Evolutionary conservation across 2,888 invertebrate species (phyloP).

Genomic region (Netelia virgata): DNA sequence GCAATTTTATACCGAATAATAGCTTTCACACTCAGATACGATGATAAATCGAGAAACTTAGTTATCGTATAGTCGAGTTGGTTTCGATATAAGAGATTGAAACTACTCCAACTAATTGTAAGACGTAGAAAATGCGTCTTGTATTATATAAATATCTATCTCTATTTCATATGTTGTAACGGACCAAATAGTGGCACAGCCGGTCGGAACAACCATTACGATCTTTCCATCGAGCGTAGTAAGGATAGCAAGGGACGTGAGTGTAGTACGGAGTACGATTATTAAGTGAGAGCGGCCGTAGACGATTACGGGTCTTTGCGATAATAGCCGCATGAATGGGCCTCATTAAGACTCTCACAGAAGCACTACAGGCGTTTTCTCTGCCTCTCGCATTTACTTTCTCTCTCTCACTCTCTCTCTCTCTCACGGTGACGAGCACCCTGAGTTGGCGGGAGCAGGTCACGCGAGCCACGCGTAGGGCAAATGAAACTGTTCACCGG

Average conservation of each 20-base stretch:
- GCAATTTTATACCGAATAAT: no score
- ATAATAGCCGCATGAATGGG: conserved; percentile 83
- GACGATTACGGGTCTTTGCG: conserved; percentile 82
- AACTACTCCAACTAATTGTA: conserved; percentile 33
- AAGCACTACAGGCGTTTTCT: conserved; percentile 42
- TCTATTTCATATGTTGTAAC: conserved; percentile 10
- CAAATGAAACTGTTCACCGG: no score
- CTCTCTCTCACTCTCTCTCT: conserved; percentile 26
- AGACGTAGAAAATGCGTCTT: conserved; percentile 43
- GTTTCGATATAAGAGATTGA: conserved; percentile 28
- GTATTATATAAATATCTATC: conserved; percentile 11
- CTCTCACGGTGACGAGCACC: no score
- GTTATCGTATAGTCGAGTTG: not conserved
- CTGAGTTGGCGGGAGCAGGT: no score
- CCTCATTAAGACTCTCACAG: conserved; percentile 82
- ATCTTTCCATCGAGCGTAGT: conserved; percentile 36
- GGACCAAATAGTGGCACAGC: conserved; percentile 48
- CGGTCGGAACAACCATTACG: conserved; percentile 62
- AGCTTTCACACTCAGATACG: no score
- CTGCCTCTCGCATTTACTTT: conserved; percentile 24
- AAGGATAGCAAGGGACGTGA: conserved; percentile 50
- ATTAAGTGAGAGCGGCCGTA: conserved; percentile 82
- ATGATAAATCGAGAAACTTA: no score
- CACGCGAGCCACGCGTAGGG: no score
- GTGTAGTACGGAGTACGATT: conserved; percentile 79